These are phyloP conservation scores for Otocyon megalotis DNA, from an alignment of 2,113 vertebrate genomes.

Conservation along the genomic window DNA sequence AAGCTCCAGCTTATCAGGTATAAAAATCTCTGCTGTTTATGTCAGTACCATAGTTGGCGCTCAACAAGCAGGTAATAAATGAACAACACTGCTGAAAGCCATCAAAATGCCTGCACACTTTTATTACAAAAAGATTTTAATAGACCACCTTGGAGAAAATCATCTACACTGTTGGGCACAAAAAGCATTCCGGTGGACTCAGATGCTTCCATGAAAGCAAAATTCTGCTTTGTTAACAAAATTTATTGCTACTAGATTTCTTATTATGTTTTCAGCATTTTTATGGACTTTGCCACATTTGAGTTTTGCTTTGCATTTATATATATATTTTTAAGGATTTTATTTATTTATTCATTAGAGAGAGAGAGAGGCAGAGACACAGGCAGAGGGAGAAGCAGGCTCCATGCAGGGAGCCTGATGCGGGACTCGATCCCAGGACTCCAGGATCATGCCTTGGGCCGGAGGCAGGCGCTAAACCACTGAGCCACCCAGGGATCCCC, in stretches of 20 bases:
- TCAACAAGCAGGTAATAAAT: neutral
- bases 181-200: neutral
- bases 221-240: slow-evolving; percentile 58
- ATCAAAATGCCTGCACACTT: neutral
- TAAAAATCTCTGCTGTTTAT: neutral
- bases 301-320: no score
- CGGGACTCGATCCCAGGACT: no score
- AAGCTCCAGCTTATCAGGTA: neutral
- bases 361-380: no score
- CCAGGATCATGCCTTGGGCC: no score
- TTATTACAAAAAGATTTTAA: slow-evolving; percentile 18
- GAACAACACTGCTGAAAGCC: neutral
- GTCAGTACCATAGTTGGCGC: neutral
- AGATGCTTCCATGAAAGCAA: slow-evolving; percentile 21
- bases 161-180: neutral
- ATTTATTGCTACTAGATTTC: slow-evolving; percentile 33
- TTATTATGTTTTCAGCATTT: slow-evolving; percentile 24
- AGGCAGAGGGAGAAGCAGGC: no score
- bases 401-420: no score
- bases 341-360: no score
- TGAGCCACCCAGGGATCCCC: no score
- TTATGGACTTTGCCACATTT: slow-evolving; percentile 42
- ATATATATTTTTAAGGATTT: no score
- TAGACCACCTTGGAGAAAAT: neutral
- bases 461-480: no score